Base-by-base conservation (phyloP, 30 jellyfish, hydroid and myxozoan species). In the Hydractinia symbiolongicarpus region DNA sequence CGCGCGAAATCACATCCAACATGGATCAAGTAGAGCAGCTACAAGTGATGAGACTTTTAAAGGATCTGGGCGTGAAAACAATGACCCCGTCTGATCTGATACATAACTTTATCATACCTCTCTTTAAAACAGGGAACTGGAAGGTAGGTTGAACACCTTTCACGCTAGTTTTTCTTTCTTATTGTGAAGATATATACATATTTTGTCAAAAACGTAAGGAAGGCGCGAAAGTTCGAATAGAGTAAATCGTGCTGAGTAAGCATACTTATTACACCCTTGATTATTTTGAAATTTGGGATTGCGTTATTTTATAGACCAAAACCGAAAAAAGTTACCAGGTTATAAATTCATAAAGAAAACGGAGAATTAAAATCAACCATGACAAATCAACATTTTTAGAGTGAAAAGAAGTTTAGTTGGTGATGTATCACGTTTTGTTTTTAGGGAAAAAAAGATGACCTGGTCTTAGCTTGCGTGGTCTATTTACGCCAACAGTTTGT, bases 51-150 rank as follows among this genome's bases (percentile, higher is more conserved):
- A 55, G 90, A 53, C 81, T 89, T 10, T 74, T 89, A 62, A 61
- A 83, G 30, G 96, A 89, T 6, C 85, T 89, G n/a, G 96, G 96
- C 6, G 88, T 89, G 40, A 89, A 84, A 69, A 49, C 52, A 5
- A 83, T 83, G 71, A 71, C 90, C 53, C 91, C 95, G 60, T 44
- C 15, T 40, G 95, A 78, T 50, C 84, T 83, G 8, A 81, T 89
- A 6, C 70, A 89, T 6, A 81, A 75, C 77, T 88, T 83, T 78
- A 79, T 89, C 9, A 10, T 89, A 8, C 96, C 96, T 58, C 55
- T 81, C 7, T 79, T 89, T 62, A 67, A 79, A 75, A 53, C 80
- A 0, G 90, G 85, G n/a, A 72, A 77, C 20, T 89, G 95, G 96
- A 82, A 79, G 81, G 95, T 81, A 78, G 50, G 14, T 30, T 30